Evolutionary conservation across 2,797 vertebrate genomes (phyloP), one percentile per base, ranked within the genome.

Genomic region (Chloroceryle inda): DNA sequence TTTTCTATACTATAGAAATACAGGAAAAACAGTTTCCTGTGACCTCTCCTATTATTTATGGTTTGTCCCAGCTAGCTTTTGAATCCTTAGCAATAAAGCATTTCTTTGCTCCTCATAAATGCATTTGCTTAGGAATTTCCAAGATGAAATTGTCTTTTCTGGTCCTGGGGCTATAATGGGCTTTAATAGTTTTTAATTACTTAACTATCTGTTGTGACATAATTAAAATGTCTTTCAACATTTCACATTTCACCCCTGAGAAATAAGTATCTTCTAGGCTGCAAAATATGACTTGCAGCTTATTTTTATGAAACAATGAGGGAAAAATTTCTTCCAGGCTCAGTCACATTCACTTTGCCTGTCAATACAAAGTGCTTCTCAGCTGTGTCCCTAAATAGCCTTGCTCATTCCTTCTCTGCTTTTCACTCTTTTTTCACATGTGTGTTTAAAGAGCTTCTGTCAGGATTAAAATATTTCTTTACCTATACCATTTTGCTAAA

Each of bases 341-440:
- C 42, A 72, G 50, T 50, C 87, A 88, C 42, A 72, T 85, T 72
- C 68, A 74, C 42, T 80, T 86, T 13, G 20, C 66, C 62, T 88
- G 91, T 89, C 89, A 84, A 44, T 94, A 84, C 35, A 42, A 92
- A 92, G 44, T 47, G 8, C 35, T 89, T 91, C 62, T 93, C 68
- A 91, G 35, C 73, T 44, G 40, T 92, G 95, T 97, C 96, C 95
- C 82, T 67, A 90, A 96, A 94, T 90, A 92, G 69, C 87, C 89
- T 91, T 61, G 42, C 26, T 89, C 23, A 5, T 82, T 92, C 45
- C 44, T 94, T 88, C 62, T 26, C 37, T 82, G 69, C 44, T 76
- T 92, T 91, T 94, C 63, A n/a, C 53, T 96, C 79, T 55, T 62
- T 19, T 96, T 95, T 94, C 85, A 89, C 35, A 33, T 47, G 53